Conservation (phyloP, 2,797 vertebrate species). For the Enteromius unitaeniatus region DNA sequence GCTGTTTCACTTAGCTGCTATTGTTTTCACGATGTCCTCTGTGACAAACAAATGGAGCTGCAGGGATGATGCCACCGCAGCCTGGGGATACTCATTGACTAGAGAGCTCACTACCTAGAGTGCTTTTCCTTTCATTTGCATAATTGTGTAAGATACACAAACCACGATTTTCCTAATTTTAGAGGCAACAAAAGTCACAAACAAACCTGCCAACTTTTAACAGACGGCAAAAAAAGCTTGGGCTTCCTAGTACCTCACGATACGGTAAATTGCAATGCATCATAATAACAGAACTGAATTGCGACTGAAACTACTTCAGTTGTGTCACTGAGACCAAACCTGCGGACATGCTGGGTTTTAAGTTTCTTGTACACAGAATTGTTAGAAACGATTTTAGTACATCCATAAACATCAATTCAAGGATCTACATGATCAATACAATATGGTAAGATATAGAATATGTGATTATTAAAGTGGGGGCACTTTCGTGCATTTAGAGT, state of each 20-base stretch:
- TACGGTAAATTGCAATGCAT: not conserved
- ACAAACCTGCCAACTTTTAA: not conserved
- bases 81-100: not conserved
- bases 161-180: not conserved
- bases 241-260: not conserved
- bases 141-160: conserved; percentile 12
- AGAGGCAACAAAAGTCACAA: not conserved
- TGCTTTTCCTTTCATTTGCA: conserved; percentile 24
- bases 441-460: not conserved
- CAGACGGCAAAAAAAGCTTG: not conserved
- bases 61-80: conserved; percentile 15
- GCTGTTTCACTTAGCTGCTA: conserved; percentile 12
- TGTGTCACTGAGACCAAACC: not conserved
- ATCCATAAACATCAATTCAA: not conserved
- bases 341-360: too few relatives aligned
- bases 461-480: not conserved
- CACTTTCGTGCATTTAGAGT: too few relatives aligned
- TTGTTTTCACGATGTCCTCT: conserved; percentile 30
- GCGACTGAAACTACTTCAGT: not conserved
- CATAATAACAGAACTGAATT: not conserved
- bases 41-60: conserved; percentile 34
- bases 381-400: not conserved
- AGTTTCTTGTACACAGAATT: not conserved
- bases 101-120: not conserved
- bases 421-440: not conserved